phyloP scores from a whole-genome alignment of 2,113 vertebrate species.

The Sander lucioperca region DNA sequence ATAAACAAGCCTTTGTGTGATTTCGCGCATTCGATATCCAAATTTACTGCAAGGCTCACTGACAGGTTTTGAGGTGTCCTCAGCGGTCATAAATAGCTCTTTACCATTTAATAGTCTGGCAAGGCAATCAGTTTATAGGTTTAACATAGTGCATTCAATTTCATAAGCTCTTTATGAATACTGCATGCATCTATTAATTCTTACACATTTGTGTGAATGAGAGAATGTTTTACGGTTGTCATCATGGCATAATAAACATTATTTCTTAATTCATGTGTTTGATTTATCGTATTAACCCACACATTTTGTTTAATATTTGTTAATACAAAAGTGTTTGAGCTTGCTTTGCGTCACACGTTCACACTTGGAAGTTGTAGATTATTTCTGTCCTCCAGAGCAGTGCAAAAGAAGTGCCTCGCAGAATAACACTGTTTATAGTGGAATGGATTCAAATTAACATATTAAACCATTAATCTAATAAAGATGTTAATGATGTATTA shows the following conservation, averaged over 20 bases:
- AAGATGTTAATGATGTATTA: conserved; percentile 1
- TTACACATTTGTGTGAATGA: conserved; percentile 45
- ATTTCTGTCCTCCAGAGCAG: neutral
- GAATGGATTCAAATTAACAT: neutral
- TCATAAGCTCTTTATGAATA: conserved; percentile 28
- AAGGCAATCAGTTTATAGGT: conserved; percentile 20
- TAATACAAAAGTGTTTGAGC: neutral
- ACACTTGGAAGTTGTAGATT: neutral
- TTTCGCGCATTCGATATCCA: conserved; percentile 5
- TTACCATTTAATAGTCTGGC: conserved; percentile 13
- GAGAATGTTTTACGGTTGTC: neutral
- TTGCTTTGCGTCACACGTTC: neutral
- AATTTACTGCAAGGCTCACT: conserved; percentile 8
- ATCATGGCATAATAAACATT: neutral
- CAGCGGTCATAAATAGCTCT: conserved; percentile 24
- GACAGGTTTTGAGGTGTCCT: conserved; percentile 34
- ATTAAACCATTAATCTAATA: neutral
- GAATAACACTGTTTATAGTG: neutral
- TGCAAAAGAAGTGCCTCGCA: neutral
- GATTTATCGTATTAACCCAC: neutral
- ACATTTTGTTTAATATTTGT: neutral
- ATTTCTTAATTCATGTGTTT: neutral
- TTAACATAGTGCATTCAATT: conserved; percentile 39
- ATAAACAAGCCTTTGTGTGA: conserved; percentile 37
- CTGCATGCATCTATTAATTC: conserved; percentile 21